Evolutionary conservation across 2,888 invertebrate genomes (phyloP), one percentile per base, ranked within the genome.

Genomic region (Trachelus tabidus): DNA sequence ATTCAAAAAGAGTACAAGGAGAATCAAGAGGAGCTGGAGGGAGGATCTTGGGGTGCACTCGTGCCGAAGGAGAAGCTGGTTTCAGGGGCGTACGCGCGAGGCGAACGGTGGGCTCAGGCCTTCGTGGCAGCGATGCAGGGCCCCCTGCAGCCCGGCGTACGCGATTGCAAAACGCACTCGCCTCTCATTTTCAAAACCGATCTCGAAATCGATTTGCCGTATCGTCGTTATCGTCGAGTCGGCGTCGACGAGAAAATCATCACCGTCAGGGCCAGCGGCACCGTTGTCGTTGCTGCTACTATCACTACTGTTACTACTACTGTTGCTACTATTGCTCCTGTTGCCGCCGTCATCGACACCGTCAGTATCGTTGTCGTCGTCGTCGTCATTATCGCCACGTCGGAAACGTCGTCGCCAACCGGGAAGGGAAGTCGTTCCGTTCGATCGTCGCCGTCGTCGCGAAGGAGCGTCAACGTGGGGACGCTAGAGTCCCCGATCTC

Each of bases 41-140:
- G 69, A 75, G 71, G 75, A 74, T 71, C 71, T 71, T 56, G 31
- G 68, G 34, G 71, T 73, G 40, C 68, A 69, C 40, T 15, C 75
- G 74, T 40, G 77, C 35, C 37, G 77, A 75, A 75, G 82, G 75
- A 79, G 75, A 77, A 73, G 79, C 56, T 79, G 80, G 80, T 71
- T 31, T 69, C 79, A 75, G 75, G 73, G 81, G 82, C 79, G 81
- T 79, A 79, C 77, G 80, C 77, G 82, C 74, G 82, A 75, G 81
- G 71, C 81, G 78, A 92, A 90, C 79, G 92, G 90, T 35, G 92
- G 86, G 75, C 89, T 79, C 79, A 92, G 89, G 73, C 92, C 92
- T 80, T 90, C 90, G 76, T 88, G 85, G 81, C 93, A 93, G 82
- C 93, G 92, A 83, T 91, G 91, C 80, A 92, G 92, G 79, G 91